Conservation (phyloP, 2,797 vertebrate genomes). For the Pangasius larnaudii region DNA sequence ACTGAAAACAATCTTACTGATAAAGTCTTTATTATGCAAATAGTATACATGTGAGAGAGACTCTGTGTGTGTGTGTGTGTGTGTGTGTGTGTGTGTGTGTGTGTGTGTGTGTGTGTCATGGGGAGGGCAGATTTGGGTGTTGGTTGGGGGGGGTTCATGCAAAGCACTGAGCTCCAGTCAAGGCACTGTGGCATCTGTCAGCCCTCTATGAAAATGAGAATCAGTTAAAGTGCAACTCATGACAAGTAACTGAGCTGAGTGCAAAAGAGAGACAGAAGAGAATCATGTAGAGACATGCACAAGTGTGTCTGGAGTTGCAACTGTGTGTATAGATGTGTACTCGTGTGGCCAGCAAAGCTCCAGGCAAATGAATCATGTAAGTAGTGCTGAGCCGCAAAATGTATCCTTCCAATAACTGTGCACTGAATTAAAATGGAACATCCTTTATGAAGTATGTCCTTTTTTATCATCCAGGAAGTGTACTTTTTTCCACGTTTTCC, state of each 20-base stretch:
- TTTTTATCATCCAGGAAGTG: not conserved
- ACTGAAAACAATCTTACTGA: constrained; percentile 5
- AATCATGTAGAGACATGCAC: not conserved
- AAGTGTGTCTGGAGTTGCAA: constrained; percentile 3
- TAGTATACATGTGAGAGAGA: not conserved
- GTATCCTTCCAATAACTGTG: not conserved
- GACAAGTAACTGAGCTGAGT: not conserved
- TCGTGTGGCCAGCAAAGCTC: not conserved
- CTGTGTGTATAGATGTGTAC: not conserved
- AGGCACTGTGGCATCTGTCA: constrained; percentile 2
- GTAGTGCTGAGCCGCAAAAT: not conserved
- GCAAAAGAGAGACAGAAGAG: not conserved
- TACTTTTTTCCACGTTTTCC: not conserved
- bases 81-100: no score
- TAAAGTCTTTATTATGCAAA: constrained; percentile 7
- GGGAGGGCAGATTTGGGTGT: not conserved
- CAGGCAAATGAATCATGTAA: not conserved
- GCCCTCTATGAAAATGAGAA: constrained; percentile 43
- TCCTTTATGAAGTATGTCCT: not conserved
- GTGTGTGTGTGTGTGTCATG: constrained; percentile 16
- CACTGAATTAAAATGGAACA: not conserved
- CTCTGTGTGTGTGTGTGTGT: constrained; percentile 6
- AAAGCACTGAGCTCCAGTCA: constrained; percentile 10
- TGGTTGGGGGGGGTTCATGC: constrained; percentile 15
- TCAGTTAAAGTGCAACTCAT: constrained; percentile 13